Evolutionary conservation across 1,140 invertebrate species (phyloP).

Genomic region (Drosophila repleta): DNA sequence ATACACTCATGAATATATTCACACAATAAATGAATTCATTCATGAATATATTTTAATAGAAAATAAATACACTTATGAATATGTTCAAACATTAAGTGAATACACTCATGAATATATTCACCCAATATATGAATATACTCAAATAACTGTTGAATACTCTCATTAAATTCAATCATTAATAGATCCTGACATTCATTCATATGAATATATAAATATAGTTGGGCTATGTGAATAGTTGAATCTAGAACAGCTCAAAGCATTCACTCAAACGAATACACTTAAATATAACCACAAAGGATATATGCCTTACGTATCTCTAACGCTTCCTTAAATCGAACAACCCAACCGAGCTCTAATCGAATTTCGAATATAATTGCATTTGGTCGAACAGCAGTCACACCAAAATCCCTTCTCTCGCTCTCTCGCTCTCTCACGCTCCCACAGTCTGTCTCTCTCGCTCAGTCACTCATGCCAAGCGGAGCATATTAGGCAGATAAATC

Average conservation of each 20-base stretch:
- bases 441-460: neutral
- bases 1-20: neutral
- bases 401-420: neutral
- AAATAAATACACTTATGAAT: neutral
- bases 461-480: neutral
- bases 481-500: slow-evolving; percentile 57
- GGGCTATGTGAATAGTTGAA: neutral
- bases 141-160: neutral
- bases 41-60: neutral
- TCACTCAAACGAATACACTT: no score
- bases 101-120: neutral
- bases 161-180: no score
- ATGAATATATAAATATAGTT: no score
- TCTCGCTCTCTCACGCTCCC: neutral
- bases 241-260: neutral
- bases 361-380: slow-evolving; percentile 44
- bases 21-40: neutral
- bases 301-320: neutral
- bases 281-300: no score
- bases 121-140: neutral
- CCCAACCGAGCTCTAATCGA: slow-evolving; percentile 25
- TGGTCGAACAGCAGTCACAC: slow-evolving; percentile 2
- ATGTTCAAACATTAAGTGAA: neutral
- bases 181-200: neutral
- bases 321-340: neutral